Conservation (phyloP, 2,888 invertebrate genomes). For the Protula sp. region DNA sequence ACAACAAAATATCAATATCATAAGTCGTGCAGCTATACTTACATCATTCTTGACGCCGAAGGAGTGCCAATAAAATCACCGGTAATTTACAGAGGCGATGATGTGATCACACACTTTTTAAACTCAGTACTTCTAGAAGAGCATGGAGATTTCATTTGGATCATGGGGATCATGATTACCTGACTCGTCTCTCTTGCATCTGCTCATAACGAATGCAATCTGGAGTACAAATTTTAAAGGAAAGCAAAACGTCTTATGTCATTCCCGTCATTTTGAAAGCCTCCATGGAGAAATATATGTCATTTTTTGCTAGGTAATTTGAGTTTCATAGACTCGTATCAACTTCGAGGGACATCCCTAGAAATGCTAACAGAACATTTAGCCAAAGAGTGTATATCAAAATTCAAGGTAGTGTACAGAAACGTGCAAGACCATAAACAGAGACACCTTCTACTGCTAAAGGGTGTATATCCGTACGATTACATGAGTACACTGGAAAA, state of each 20-base stretch:
- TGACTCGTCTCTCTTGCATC: slow-evolving; percentile 14
- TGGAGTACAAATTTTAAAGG: slow-evolving; percentile 1
- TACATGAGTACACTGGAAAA: slow-evolving; percentile 2
- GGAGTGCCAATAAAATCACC: background rate
- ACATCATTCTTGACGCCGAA: no score
- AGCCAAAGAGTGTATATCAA: no score
- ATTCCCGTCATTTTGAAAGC: slow-evolving; percentile 16
- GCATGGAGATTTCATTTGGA: background rate
- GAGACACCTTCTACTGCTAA: background rate
- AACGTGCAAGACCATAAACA: no score
- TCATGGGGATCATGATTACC: slow-evolving; percentile 12
- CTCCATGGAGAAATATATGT: no score
- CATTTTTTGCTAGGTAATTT: no score
- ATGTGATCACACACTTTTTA: slow-evolving; percentile 4
- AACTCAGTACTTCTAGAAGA: background rate
- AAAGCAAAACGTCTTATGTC: no score
- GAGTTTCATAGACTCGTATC: background rate
- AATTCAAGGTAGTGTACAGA: no score
- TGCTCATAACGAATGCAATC: slow-evolving; percentile 12
- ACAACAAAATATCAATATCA: no score
- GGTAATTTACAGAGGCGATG: slow-evolving; percentile 12
- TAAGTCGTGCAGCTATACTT: no score
- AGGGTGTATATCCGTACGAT: slow-evolving; percentile 8
- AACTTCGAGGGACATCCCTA: background rate
- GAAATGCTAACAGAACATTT: background rate